Percentiles rank a stretch among this genome's conserved stretches.
Evolutionary conservation across 2,113 vertebrate species (phyloP).

Genomic region (Struthidea cinerea): DNA sequence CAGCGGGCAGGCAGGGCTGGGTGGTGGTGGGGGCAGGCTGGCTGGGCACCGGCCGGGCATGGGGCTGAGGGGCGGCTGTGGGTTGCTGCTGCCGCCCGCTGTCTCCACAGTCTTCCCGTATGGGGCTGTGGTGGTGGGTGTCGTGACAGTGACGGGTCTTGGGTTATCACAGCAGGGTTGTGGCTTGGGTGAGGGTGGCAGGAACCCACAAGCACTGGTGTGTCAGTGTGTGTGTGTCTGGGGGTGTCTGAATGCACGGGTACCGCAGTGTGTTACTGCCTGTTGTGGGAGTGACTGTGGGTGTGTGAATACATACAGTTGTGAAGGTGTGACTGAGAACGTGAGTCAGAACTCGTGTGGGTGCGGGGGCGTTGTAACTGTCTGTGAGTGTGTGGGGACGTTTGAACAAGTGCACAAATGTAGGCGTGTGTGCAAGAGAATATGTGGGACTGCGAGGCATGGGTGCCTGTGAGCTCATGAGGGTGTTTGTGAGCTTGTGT

Average conservation of each 20-base stretch:
- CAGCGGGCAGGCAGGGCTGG: not conserved
- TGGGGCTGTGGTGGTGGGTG: not conserved
- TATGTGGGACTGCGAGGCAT: fast-evolving
- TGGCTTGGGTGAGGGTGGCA: not conserved
- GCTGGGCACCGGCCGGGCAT: not conserved
- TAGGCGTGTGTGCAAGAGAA: fast-evolving
- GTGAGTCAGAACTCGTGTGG: too few relatives aligned
- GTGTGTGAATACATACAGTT: fast-evolving
- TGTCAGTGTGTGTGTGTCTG: not conserved
- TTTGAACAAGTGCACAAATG: not conserved
- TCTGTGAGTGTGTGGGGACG: fast-evolving
- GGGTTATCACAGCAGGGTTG: not conserved
- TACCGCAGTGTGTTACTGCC: not conserved
- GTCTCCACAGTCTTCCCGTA: not conserved
- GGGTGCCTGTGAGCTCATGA: too few relatives aligned
- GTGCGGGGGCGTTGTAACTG: not conserved
- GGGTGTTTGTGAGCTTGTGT: not conserved
- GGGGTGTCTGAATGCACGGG: not conserved
- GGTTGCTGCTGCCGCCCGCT: fast-evolving
- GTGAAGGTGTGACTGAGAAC: not conserved
- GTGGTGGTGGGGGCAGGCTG: not conserved
- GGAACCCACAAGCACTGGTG: not conserved
- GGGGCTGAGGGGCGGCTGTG: fast-evolving
- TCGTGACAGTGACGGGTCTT: not conserved
- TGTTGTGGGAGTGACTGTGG: not conserved